Conservation (phyloP, 2,113 vertebrate genomes). For the Myiagra hebetior region DNA sequence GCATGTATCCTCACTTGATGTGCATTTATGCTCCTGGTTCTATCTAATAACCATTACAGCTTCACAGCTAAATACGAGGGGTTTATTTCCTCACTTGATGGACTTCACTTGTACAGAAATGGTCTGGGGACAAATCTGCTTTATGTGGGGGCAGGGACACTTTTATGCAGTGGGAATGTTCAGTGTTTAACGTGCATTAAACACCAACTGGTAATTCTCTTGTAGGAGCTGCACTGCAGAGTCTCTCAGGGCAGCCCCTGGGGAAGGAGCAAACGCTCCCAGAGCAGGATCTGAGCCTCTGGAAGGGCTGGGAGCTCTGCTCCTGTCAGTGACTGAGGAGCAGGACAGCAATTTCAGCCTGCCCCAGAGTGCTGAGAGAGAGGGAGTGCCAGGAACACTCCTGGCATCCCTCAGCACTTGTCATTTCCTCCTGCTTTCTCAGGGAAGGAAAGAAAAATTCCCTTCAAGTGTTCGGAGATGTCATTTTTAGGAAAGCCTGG, state of each 20-base stretch:
- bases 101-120: neutral
- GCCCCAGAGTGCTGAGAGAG: neutral
- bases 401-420: conserved; percentile 46
- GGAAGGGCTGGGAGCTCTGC: neutral
- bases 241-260: neutral
- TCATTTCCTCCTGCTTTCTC: conserved; percentile 4
- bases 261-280: neutral
- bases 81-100: neutral
- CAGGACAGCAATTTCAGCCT: conserved; percentile 34
- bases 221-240: neutral
- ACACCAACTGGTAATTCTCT: neutral
- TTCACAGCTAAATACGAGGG: neutral
- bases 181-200: neutral
- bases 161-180: neutral
- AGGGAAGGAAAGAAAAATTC: neutral
- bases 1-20: neutral
- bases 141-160: neutral
- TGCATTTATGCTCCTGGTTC: neutral
- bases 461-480: neutral
- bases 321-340: conserved; percentile 14
- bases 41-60: neutral
- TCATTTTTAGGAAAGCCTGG: neutral
- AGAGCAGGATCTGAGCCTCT: neutral
- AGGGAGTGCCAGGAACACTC: conserved; percentile 57
- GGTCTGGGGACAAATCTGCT: neutral